These are phyloP conservation scores for Conger conger DNA, from an alignment of 2,113 vertebrate genomes.

Conservation along the genomic window DNA sequence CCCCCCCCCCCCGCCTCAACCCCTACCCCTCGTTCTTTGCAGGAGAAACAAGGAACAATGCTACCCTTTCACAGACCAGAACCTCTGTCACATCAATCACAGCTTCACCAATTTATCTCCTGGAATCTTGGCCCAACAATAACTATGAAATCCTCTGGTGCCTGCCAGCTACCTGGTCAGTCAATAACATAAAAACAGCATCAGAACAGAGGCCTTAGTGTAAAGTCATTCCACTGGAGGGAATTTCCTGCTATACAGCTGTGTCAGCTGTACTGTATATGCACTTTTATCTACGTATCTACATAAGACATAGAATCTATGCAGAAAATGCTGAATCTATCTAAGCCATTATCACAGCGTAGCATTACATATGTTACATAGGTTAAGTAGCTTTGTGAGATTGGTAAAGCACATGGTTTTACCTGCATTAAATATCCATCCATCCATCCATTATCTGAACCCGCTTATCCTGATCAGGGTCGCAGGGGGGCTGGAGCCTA, in stretches of 20 bases:
- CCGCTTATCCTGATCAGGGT: too few species aligned
- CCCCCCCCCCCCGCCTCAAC: not conserved
- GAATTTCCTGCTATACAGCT: too few species aligned
- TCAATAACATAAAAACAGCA: not conserved
- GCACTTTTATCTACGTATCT: not conserved
- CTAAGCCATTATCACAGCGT: not conserved
- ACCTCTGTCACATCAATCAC: constrained; percentile 37
- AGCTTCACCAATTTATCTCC: constrained; percentile 34
- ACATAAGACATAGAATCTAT: not conserved
- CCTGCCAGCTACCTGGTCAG: not conserved
- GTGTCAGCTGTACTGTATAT: not conserved
- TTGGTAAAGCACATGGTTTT: too few species aligned
- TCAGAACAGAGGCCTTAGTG: not conserved
- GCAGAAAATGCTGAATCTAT: not conserved
- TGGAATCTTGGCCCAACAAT: constrained; percentile 24
- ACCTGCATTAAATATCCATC: too few species aligned
- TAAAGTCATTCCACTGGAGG: not conserved
- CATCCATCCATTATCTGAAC: too few species aligned
- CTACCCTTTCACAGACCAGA: constrained; percentile 54
- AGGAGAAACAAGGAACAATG: constrained; percentile 46
- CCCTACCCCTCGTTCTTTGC: not conserved
- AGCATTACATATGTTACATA: too few species aligned
- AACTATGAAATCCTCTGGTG: not conserved
- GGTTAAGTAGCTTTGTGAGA: too few species aligned
- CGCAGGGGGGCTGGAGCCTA: too few species aligned